These are phyloP conservation scores for Holothuria glaberrima DNA, from an alignment of 35 echinoderm and acorn worm species.

Conservation along the genomic window DNA sequence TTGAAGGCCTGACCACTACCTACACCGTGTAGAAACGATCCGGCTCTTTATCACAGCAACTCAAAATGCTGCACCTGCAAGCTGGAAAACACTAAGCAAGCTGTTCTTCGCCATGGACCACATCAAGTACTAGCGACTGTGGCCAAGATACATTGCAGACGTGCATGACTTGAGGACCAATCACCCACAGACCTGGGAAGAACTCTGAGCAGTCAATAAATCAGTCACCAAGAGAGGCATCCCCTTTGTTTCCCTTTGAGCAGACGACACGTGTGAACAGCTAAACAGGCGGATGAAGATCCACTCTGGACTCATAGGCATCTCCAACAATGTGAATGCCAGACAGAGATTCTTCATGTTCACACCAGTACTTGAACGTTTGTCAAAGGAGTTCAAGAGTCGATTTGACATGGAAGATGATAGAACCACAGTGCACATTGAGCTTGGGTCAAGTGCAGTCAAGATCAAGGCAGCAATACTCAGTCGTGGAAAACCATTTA, in stretches of 20 bases:
- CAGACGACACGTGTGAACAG: slow-evolving; percentile 40
- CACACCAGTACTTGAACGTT: slow-evolving; percentile 6
- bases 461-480: slow-evolving; percentile 38
- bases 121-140: slow-evolving; percentile 41
- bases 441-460: slow-evolving; percentile 2
- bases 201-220: not conserved
- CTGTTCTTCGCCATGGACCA: slow-evolving; percentile 46
- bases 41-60: slow-evolving; percentile 29
- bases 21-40: slow-evolving; percentile 43
- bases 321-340: slow-evolving; percentile 45
- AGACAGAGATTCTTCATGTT: slow-evolving; percentile 13
- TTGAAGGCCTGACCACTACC: too few species aligned
- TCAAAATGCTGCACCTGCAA: slow-evolving; percentile 8
- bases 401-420: not conserved
- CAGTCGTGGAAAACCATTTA: slow-evolving; percentile 39
- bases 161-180: slow-evolving; percentile 26
- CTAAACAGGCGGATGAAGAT: slow-evolving; percentile 41
- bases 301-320: slow-evolving; percentile 24
- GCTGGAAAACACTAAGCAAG: slow-evolving; percentile 26
- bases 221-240: slow-evolving; percentile 36
- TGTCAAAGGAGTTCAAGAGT: slow-evolving; percentile 10
- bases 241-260: not conserved
- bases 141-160: slow-evolving; percentile 55
- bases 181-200: slow-evolving; percentile 28
- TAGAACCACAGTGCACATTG: not conserved